A percentile compares a stretch with the other conserved stretches of the same genome.
Evolutionary conservation across 2,888 invertebrate species (phyloP).

Genomic region (Stenurella melanura): DNA sequence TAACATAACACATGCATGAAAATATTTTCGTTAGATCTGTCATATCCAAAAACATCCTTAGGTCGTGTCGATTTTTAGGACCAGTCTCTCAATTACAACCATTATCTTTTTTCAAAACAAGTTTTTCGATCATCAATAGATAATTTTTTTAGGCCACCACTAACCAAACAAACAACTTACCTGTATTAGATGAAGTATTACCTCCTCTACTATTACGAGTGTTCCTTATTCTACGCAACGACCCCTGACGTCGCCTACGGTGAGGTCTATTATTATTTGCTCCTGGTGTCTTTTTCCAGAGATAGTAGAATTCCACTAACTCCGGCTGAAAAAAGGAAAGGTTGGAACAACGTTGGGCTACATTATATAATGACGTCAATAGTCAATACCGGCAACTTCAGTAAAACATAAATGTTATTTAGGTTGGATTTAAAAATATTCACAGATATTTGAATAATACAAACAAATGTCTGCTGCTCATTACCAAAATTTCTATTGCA

Average conservation of each 20-base stretch:
- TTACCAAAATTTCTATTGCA: background rate
- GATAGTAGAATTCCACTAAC: conserved; percentile 98
- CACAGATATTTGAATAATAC: too few relatives aligned
- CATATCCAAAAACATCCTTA: too few relatives aligned
- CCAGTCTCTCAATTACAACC: background rate
- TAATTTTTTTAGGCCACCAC: conserved; percentile 61
- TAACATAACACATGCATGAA: too few relatives aligned
- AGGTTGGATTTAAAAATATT: too few relatives aligned
- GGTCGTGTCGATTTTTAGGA: conserved; percentile 21
- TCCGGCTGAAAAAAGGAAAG: conserved; percentile 84
- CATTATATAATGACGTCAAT: too few relatives aligned
- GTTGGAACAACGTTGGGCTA: too few relatives aligned
- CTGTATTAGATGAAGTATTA: conserved; percentile 73
- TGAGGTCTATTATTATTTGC: conserved; percentile 98
- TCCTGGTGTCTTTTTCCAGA: conserved; percentile 99
- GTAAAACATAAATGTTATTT: too few relatives aligned
- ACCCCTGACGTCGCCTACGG: conserved; percentile 90
- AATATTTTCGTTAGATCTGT: too few relatives aligned
- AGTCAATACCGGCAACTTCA: too few relatives aligned
- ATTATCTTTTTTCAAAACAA: conserved; percentile 37
- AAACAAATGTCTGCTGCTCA: too few relatives aligned
- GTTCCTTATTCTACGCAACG: conserved; percentile 90
- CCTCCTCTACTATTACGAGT: conserved; percentile 91
- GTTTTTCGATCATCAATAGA: conserved; percentile 39
- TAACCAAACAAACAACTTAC: conserved; percentile 62